A percentile compares a stretch with the other conserved stretches of the same genome.
Evolutionary conservation across 2,888 invertebrate species (phyloP).

Genomic region (Mythimna impura): DNA sequence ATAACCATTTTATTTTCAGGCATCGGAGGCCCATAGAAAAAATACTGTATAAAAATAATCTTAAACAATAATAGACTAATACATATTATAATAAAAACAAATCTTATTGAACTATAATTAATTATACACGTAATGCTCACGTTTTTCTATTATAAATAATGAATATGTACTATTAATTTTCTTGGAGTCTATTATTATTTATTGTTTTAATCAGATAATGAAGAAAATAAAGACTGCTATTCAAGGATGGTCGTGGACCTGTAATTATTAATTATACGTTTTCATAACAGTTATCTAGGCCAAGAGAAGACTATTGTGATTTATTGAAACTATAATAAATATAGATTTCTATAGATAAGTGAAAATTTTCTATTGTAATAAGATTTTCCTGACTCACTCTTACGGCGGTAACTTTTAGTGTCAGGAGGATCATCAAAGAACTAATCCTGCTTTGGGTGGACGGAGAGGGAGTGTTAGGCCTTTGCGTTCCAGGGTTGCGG

Average conservation of each 20-base stretch:
- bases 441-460: neutral
- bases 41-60: too few species aligned
- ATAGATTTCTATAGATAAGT: neutral
- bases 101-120: too few species aligned
- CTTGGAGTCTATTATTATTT: constrained; percentile 5
- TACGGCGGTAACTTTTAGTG: too few species aligned
- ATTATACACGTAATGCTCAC: neutral
- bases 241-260: constrained; percentile 8
- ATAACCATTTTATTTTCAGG: too few species aligned
- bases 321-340: constrained; percentile 1
- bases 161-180: neutral
- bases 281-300: constrained; percentile 19
- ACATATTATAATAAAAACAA: too few species aligned
- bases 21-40: too few species aligned
- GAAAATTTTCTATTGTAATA: neutral
- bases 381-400: neutral
- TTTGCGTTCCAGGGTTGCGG: too few species aligned
- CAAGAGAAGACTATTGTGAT: constrained; percentile 29
- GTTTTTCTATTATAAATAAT: constrained; percentile 1
- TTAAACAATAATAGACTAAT: too few species aligned
- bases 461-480: too few species aligned
- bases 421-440: neutral
- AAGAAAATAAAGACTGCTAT: neutral
- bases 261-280: constrained; percentile 7
- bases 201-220: constrained; percentile 13